Evolutionary conservation across 2,113 vertebrate genomes (phyloP).

Genomic region (Ornithorhynchus anatinus): DNA sequence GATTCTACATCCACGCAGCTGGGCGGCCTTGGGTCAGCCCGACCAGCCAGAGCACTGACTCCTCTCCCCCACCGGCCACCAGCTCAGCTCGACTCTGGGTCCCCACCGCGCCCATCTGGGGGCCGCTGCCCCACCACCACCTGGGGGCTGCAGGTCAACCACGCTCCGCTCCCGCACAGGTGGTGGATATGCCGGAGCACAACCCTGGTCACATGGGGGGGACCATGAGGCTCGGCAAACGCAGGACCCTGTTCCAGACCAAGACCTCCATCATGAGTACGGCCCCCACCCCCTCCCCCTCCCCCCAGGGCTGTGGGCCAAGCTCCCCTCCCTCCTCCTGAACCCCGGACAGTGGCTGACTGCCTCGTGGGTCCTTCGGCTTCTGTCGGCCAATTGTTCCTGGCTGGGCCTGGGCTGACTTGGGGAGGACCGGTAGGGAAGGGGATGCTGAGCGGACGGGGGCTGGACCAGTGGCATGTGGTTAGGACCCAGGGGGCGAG

Average conservation of each 20-base stretch:
- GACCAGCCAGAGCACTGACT: too few relatives aligned
- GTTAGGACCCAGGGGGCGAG: not conserved
- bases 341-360: too few relatives aligned
- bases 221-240: conserved; percentile 96
- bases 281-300: not conserved
- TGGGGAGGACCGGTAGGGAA: not conserved
- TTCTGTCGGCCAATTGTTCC: not conserved
- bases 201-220: conserved; percentile 97
- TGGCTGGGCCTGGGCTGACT: not conserved
- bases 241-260: conserved; percentile 91
- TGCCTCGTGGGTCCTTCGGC: not conserved
- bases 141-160: too few relatives aligned
- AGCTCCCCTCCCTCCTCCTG: too few relatives aligned
- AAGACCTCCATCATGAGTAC: conserved; percentile 87
- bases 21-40: too few relatives aligned
- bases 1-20: too few relatives aligned
- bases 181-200: conserved; percentile 98
- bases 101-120: too few relatives aligned
- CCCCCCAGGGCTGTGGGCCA: not conserved
- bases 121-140: too few relatives aligned
- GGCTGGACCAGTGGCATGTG: not conserved
- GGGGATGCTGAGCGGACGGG: not conserved
- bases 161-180: conserved; percentile 74
- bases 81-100: too few relatives aligned
- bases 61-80: too few relatives aligned